phyloP scores from a whole-genome alignment of 2,888 invertebrate genomes.

The Ichneumoninae sp. region DNA sequence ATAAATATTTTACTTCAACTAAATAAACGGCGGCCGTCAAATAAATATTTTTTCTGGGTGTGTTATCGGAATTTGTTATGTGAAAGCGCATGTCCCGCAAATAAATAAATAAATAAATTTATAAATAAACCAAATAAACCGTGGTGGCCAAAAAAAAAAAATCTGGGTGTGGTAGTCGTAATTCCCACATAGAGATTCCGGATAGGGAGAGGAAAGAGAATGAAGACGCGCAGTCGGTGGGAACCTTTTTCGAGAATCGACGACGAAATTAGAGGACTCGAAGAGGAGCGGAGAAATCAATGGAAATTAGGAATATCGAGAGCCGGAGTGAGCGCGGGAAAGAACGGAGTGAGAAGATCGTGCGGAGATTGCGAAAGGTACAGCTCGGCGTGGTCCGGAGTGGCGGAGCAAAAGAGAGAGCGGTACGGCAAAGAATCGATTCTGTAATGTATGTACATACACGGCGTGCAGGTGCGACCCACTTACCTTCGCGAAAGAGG shows the following conservation, averaged over 20 bases:
- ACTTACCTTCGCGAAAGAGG: constrained; percentile 15
- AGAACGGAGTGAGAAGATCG: constrained; percentile 18
- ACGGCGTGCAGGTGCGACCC: constrained; percentile 15
- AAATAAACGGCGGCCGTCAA: too few species aligned
- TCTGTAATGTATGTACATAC: constrained; percentile 24
- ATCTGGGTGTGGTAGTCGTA: constrained; percentile 22
- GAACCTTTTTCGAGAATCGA: constrained; percentile 29
- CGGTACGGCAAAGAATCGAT: constrained; percentile 12
- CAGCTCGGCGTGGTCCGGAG: constrained; percentile 4
- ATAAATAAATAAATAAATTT: too few species aligned
- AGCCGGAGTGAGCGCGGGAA: constrained; percentile 3
- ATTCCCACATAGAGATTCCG: constrained; percentile 46
- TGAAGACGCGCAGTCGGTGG: not conserved
- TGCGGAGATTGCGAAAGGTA: constrained; percentile 18
- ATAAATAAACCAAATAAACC: too few species aligned
- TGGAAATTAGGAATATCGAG: constrained; percentile 43
- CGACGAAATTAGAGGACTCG: constrained; percentile 42
- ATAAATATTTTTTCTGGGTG: too few species aligned
- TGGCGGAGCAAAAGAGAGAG: constrained; percentile 30
- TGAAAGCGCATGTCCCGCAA: too few species aligned
- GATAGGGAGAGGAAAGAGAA: not conserved
- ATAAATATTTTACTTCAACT: too few species aligned
- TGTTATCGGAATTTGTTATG: too few species aligned
- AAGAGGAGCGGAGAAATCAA: constrained; percentile 30
- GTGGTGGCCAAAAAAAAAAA: too few species aligned